Evolutionary conservation across 2,888 invertebrate genomes (phyloP).

Genomic region (Ephialtes manifestator): DNA sequence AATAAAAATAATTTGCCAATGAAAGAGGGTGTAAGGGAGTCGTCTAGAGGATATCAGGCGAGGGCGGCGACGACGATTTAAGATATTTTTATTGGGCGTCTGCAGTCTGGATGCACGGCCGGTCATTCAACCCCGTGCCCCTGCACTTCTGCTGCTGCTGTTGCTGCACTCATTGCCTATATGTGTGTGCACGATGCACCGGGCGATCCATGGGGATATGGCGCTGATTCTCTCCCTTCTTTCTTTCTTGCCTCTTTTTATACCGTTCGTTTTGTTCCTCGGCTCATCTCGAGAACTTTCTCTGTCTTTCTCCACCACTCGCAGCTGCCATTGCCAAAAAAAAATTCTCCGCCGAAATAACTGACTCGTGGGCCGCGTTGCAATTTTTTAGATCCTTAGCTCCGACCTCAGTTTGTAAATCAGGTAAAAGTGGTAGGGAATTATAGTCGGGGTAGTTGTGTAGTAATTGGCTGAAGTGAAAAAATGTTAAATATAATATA

Average conservation of each 20-base stretch:
- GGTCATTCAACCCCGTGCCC: slow-evolving; percentile 79
- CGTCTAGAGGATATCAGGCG: slow-evolving; percentile 57
- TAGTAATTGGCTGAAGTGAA: no score
- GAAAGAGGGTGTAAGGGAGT: slow-evolving; percentile 55
- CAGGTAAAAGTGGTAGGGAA: neutral
- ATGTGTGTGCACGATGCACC: slow-evolving; percentile 52
- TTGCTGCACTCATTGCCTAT: slow-evolving; percentile 73
- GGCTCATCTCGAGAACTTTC: slow-evolving; percentile 53
- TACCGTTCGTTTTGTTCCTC: slow-evolving; percentile 52
- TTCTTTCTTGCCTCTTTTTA: slow-evolving; percentile 31
- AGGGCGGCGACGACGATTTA: slow-evolving; percentile 74
- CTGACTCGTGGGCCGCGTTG: slow-evolving; percentile 27
- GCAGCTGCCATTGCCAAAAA: slow-evolving; percentile 53
- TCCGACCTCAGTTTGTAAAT: neutral
- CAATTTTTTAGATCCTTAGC: neutral
- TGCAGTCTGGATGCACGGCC: slow-evolving; percentile 82
- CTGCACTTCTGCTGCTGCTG: slow-evolving; percentile 37
- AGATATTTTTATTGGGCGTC: slow-evolving; percentile 84
- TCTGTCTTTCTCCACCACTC: slow-evolving; percentile 31
- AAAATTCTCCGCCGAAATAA: slow-evolving; percentile 55
- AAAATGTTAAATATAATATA: no score
- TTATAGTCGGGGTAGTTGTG: no score
- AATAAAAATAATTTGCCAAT: slow-evolving; percentile 67
- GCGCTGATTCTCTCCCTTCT: slow-evolving; percentile 57
- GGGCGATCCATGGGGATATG: slow-evolving; percentile 69